These are phyloP conservation scores for Micropterix aruncella DNA, from an alignment of 2,888 invertebrate genomes.

Conservation along the genomic window DNA sequence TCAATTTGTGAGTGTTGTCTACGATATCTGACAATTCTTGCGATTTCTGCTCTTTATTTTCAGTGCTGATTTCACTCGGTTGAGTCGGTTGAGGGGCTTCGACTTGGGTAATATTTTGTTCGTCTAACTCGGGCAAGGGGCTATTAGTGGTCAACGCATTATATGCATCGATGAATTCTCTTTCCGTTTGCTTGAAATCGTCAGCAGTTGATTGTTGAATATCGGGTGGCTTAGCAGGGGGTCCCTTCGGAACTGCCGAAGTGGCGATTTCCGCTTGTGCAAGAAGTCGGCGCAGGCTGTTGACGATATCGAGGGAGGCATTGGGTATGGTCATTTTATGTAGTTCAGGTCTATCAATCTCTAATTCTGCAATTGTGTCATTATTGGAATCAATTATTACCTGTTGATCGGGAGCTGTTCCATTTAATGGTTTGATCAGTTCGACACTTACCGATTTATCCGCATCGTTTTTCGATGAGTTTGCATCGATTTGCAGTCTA, in stretches of 20 bases:
- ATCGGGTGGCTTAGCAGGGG: neutral
- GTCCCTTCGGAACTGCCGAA: constrained; percentile 9
- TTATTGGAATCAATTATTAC: constrained; percentile 1
- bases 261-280: constrained; percentile 23
- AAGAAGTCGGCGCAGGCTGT: constrained; percentile 23
- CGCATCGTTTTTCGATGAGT: constrained; percentile 12
- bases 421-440: constrained; percentile 5
- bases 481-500: constrained; percentile 12
- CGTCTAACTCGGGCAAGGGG: constrained; percentile 20
- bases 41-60: constrained; percentile 13
- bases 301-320: constrained; percentile 18
- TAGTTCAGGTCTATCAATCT: constrained; percentile 1
- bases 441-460: constrained; percentile 11
- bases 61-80: constrained; percentile 6
- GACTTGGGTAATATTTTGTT: neutral
- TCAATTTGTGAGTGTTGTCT: constrained; percentile 43
- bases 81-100: neutral
- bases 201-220: neutral
- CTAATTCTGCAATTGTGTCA: constrained; percentile 2
- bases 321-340: constrained; percentile 1
- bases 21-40: constrained; percentile 38
- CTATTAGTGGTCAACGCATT: constrained; percentile 30
- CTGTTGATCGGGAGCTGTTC: constrained; percentile 5
- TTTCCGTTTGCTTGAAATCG: constrained; percentile 27
- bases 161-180: constrained; percentile 34